These are phyloP conservation scores for Ooceraea biroi DNA, from an alignment of 1,140 invertebrate species.

Conservation along the genomic window DNA sequence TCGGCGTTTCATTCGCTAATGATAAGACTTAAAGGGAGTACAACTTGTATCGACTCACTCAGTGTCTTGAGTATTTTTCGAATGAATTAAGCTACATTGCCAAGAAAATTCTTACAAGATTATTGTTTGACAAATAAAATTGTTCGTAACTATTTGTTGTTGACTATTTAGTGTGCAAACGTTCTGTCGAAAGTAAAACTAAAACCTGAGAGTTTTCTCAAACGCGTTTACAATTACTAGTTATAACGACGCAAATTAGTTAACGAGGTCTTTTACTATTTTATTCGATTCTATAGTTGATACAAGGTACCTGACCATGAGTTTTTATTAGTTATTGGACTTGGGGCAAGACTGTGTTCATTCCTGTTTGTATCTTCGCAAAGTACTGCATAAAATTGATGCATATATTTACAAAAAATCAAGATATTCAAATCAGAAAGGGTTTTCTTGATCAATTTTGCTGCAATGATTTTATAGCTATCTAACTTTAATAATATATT, in stretches of 20 bases:
- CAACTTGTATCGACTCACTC: conserved; percentile 13
- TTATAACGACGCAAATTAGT: conserved; percentile 2
- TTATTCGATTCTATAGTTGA: conserved; percentile 37
- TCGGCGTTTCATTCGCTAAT: conserved; percentile 31
- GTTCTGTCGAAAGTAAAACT: not conserved
- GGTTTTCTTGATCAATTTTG: conserved; percentile 26
- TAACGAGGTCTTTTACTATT: conserved; percentile 44
- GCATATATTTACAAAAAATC: conserved; percentile 12
- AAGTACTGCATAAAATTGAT: not conserved
- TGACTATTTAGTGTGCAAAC: not conserved
- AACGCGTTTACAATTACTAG: not conserved
- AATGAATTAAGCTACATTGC: conserved; percentile 7
- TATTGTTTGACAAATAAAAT: conserved; percentile 14
- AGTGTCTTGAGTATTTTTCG: conserved; percentile 21
- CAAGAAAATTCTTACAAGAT: not conserved
- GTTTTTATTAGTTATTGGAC: conserved; percentile 31
- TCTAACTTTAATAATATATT: conserved; percentile 23
- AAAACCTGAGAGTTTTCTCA: not conserved
- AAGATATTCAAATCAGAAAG: conserved; percentile 13
- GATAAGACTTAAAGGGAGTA: not conserved
- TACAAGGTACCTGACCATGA: conserved; percentile 14
- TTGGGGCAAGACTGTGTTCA: not conserved
- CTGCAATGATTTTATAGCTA: not conserved
- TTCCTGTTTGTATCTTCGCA: not conserved
- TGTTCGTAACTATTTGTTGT: not conserved